Base-by-base conservation (phyloP, 1,140 invertebrate genomes). In the Heliconius congener region DNA sequence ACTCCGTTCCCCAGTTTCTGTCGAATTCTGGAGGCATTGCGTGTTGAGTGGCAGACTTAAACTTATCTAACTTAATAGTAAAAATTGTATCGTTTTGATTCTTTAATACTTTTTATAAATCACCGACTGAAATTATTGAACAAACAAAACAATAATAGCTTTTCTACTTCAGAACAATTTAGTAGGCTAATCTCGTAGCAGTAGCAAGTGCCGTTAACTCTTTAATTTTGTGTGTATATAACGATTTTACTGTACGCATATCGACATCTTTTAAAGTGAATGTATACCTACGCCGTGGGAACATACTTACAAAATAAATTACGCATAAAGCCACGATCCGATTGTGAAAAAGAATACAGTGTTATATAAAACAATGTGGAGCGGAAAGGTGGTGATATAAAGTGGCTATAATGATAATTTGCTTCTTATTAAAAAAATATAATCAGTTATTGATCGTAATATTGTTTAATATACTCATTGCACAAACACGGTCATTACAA, bases 251-350 rank as follows among this genome's bases (percentile, higher is more conserved):
- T 27, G 39, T 70, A 75, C 74, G 39, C 23, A 55, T 37, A 76
- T 76, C 57, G 55, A n/a, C 70, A 66, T 74, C 66, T 50, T 74
- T 73, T 76, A 66, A 80, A 80, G 79, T 80, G 79, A 80, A 79
- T 79, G 78, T 80, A 66, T 60, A 76, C 57, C 60, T 50, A 52
- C 52, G 39, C 71, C 79, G 79, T 80, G 79, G 79, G 79, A 80
- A 80, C 55, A 73, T 3, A 50, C 27, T 79, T 71, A 76, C 37
- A 57, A 72, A 66, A 66, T 30, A 66, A 66, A 66, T 66, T 66
- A 66, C 60, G 60, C 60, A 66, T 30, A 76, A 80, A 39, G 39
- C 55, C 73, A 34, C 73, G 60, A 66, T 76, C 70, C 23, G 77
- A 80, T 76, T 80, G 79, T 80, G 71, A 80, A 80, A 76, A 77